These are phyloP conservation scores for Delphinus delphis DNA, from an alignment of 2,113 vertebrate genomes.

Conservation along the genomic window DNA sequence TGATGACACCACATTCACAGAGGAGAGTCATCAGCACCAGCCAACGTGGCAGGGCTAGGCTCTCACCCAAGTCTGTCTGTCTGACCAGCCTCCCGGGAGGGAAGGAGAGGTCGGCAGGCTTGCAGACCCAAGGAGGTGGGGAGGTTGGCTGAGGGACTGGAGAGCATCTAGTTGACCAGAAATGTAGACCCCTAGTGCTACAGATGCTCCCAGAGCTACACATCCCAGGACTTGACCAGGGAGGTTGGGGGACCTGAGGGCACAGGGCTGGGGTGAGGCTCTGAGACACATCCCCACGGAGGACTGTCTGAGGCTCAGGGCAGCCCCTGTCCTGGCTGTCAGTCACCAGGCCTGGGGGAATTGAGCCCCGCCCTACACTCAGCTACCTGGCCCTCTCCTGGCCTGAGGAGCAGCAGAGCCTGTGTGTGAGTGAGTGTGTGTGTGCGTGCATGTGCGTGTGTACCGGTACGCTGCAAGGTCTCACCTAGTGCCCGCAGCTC, in stretches of 20 bases:
- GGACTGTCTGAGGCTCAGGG: background rate
- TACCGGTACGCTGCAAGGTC: too few relatives aligned
- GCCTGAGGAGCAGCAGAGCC: too few relatives aligned
- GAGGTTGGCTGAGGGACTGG: background rate
- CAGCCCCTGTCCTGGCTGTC: background rate
- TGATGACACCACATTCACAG: background rate
- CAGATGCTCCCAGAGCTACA: accelerated
- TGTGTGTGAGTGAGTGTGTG: accelerated
- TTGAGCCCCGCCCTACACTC: background rate
- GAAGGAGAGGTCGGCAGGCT: background rate
- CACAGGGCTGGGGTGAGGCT: background rate
- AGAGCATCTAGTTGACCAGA: background rate
- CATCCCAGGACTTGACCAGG: background rate
- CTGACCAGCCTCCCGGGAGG: background rate
- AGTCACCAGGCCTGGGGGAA: accelerated
- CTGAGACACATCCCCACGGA: accelerated
- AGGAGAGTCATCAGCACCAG: background rate
- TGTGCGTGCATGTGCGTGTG: accelerated
- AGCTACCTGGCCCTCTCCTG: background rate
- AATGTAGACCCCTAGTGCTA: accelerated
- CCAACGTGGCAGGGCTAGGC: accelerated
- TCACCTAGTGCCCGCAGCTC: conserved; percentile 94
- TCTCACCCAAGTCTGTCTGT: background rate
- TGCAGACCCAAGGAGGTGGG: background rate
- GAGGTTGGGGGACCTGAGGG: background rate